Conservation (phyloP, 2,888 invertebrate species). For the Polydrusus tereticollis region DNA sequence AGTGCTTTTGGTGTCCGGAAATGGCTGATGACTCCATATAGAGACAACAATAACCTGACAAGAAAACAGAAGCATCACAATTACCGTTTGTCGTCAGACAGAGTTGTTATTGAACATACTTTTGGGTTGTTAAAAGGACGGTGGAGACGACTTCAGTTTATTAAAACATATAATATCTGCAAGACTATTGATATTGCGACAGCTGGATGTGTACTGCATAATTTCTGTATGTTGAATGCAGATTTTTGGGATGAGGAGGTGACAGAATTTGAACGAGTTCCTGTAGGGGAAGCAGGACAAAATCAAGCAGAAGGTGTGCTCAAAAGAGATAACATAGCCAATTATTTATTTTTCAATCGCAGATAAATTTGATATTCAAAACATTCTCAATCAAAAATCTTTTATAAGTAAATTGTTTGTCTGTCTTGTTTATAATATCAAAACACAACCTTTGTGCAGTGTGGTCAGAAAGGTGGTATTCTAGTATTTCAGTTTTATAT, state of each 20-base stretch:
- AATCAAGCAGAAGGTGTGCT: background rate
- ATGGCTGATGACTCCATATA: slow-evolving; percentile 46
- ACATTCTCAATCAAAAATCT: no score
- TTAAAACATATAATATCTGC: slow-evolving; percentile 44
- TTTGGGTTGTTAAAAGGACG: slow-evolving; percentile 45
- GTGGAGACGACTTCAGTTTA: slow-evolving; percentile 46
- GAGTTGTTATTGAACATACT: slow-evolving; percentile 38
- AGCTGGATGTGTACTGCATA: slow-evolving; percentile 43
- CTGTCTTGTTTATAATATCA: no score
- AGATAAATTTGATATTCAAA: no score
- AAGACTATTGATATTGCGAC: slow-evolving; percentile 46
- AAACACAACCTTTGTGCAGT: no score
- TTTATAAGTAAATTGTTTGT: no score
- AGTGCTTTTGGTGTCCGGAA: slow-evolving; percentile 41
- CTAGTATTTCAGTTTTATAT: no score
- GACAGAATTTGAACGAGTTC: background rate
- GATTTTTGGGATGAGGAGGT: background rate
- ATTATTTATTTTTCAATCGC: background rate
- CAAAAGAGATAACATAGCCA: background rate
- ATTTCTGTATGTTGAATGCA: slow-evolving; percentile 30
- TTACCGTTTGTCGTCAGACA: slow-evolving; percentile 31
- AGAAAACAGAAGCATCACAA: slow-evolving; percentile 42
- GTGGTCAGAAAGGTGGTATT: no score
- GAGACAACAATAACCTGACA: slow-evolving; percentile 28
- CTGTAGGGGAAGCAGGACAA: background rate